Base-by-base conservation (phyloP, 1,140 invertebrate genomes). In the Patella vulgata region DNA sequence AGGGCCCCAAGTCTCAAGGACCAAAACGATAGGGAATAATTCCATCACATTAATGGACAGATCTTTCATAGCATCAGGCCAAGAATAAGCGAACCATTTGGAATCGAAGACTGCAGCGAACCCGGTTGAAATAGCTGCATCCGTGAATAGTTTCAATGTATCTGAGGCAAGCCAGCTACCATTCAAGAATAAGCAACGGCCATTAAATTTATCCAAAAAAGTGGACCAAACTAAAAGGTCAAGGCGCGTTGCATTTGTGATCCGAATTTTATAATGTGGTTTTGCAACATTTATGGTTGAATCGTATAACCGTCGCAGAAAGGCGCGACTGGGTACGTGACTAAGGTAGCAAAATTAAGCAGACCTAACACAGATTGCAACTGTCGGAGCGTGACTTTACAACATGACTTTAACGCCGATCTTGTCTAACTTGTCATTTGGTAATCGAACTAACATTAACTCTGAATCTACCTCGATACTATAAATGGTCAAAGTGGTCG, bases 1-100 rank as follows among this genome's bases (percentile, higher is more conserved):
- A 6, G 40, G 0, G 1, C 65, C 65, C 65, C 65, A 61, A 14
- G 56, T 36, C 56, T 71, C 57, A 3, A 64, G 4, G 14, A 51
- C 59, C 23, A 70, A 31, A 28, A 70, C 50, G 28, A 66, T 59
- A 1, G 59, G 59, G 31, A 63, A 66, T n/a, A 70, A 43, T 40
- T 67, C 54, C 48, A 50, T 58, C 8, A 56, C 31, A 2, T 53
- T 56, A 25, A 70, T 63, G 9, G 66, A 48, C 43, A 42, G 48
- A 25, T 21, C 11, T 12, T 40, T 11, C 14, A 58, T 31, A n/a
- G 42, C 2, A 17, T 21, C 31, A 3, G 40, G n/a, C 61, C 60
- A 71, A 3, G 2, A 12, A 14, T 55, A 11, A 19, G 27, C 50
- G 39, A 64, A 64, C 51, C 51, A 55, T 33, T 43, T 25, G 3